Conservation (phyloP, 2,113 vertebrate species). For the Marmota flaviventris region DNA sequence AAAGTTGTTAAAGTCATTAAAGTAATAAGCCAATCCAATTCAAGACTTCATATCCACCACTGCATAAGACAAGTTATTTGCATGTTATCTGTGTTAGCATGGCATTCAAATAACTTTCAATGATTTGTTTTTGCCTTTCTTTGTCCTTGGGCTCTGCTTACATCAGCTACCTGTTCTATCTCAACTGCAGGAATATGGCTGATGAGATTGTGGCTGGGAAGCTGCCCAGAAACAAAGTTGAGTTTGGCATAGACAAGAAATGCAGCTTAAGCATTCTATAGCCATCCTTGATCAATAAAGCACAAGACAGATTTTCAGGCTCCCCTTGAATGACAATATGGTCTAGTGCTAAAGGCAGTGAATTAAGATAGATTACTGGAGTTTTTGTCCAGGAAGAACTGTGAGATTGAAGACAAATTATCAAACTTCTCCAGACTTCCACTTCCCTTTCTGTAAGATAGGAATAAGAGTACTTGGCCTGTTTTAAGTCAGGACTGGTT, state of each 20-base stretch:
- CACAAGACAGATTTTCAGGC: background rate
- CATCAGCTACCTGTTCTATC: background rate
- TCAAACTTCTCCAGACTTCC: conserved; percentile 12
- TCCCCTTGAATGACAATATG: background rate
- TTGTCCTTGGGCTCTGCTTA: background rate
- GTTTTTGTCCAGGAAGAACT: background rate
- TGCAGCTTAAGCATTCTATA: conserved; percentile 13
- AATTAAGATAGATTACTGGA: background rate
- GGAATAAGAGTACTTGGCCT: background rate
- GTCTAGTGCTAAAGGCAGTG: conserved; percentile 17
- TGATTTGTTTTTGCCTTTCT: conserved; percentile 16
- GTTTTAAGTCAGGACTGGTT: background rate
- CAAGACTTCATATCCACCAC: conserved; percentile 17
- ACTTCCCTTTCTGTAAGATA: background rate
- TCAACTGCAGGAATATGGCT: background rate
- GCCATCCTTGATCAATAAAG: background rate
- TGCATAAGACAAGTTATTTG: conserved; percentile 42
- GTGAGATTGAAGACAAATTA: background rate
- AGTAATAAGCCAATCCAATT: background rate
- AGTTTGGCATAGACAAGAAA: conserved; percentile 15
- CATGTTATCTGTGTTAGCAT: background rate
- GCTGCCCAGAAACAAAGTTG: background rate
- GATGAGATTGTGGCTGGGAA: conserved; percentile 3
- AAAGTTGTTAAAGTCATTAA: conserved; percentile 15
- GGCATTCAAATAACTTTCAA: background rate